Base-by-base conservation (phyloP, 1,140 invertebrate species). In the Musca vetustissima region DNA sequence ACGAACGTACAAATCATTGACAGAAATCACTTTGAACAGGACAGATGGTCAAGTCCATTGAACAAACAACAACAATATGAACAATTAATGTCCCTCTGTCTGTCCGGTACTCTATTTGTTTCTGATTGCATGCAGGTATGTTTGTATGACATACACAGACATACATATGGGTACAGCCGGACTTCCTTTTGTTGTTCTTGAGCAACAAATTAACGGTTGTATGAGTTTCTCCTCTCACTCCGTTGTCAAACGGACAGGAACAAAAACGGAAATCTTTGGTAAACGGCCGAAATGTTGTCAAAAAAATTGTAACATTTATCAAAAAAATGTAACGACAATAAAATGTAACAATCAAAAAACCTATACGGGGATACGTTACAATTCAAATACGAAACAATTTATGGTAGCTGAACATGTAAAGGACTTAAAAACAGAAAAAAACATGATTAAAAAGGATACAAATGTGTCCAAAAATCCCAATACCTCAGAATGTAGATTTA, bases 181-280 rank as follows among this genome's bases (percentile, higher is more conserved):
- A 61, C 57, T 61, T 61, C 57, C 57, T 61, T 59, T 61, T 61
- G 28, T 61, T 61, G 21, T 52, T 52, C 17, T 32, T 59, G 22
- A 61, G 57, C 57, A 61, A 61, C 57, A 61, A 61, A 61, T 61
- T 61, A 43, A 61, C 57, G 57, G 57, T 61, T 61, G 57, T 28
- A 32, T 61, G 57, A 61, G 19, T 43, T 61, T 17, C 57, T 61
- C 21, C 24, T 59, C n/a, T n/a, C n/a, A n/a, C n/a, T 57, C 53
- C 14, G 4, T 1, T 32, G 9, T 36, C 36, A 17, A 15, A 13
- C 13, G 28, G n/a, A n/a, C n/a, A n/a, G n/a, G n/a, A n/a, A n/a
- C n/a, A n/a, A 36, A 36, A 61, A 21, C 28, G 28, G 32, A 21
- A 36, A 36, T 15, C 55, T 32, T 25, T 59, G 17, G 17, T 7